Evolutionary conservation across 2,113 vertebrate genomes (phyloP), one percentile per base, ranked within the genome.

Genomic region (Hydropotes inermis): DNA sequence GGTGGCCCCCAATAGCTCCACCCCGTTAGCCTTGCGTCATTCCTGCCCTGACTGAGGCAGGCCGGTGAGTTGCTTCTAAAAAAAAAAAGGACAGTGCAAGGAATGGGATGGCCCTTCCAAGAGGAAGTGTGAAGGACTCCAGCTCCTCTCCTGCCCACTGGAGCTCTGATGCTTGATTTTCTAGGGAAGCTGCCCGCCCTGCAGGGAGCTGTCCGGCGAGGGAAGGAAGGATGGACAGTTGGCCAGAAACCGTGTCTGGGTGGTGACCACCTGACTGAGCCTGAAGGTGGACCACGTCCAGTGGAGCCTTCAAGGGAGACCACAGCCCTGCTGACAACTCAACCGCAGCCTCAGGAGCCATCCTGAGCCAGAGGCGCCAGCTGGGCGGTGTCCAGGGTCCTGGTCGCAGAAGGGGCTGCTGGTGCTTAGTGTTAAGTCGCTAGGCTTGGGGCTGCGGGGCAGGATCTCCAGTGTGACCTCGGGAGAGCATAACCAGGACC

Each of bases 291-390:
- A 1, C n/a, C 7, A 8, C 1, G 14, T 33, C 21, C 70, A 28
- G 5, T 19, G 1, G 83, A 82, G 33, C 39, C 76, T 91, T 57
- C 1, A 0, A 0, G 74, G 28, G 8, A 74, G 39, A 81, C 43
- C 43, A 25, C 1, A 23, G n/a, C 54, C 28, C 4, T 0, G 4
- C 28, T 2, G 0, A 6, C 57, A 23, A 5, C 11, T 16, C 5
- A 0, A 57, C 33, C 3, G 25, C 25, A 39, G 82, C 54, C 54
- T 39, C 36, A 3, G 7, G n/a, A 39, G 14, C 45, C 17, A 27
- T 7, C 54, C 21, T 0, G 1, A 58, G 47, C 21, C 45, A 3
- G 14, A 6, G 15, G 47, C 1, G 0, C 50, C 78, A 3, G 0
- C 19, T 16, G 45, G 33, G 15, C 6, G 1, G 39, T 27, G 25